Conservation (phyloP, 2,113 vertebrate species). For the Acrocephalus kingi region DNA sequence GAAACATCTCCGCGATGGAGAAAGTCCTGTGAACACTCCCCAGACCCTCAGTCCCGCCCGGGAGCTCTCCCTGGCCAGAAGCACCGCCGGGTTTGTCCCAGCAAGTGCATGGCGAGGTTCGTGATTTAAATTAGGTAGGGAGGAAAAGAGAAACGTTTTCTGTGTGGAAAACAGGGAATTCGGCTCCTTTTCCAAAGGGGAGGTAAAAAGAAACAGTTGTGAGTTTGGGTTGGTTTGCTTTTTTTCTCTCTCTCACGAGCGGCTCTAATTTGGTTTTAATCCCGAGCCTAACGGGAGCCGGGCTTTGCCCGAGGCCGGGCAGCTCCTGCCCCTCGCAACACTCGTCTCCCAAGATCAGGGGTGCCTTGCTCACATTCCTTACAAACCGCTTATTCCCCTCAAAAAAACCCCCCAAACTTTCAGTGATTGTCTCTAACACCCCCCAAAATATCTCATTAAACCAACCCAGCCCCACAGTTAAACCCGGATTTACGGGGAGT, state of each 20-base stretch:
- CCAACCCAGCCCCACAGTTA: not conserved
- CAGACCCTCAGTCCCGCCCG: not conserved
- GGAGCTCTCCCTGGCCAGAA: not conserved
- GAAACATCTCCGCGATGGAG: not conserved
- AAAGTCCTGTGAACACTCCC: not conserved
- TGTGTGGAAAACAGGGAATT: not conserved
- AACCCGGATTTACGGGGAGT: not conserved
- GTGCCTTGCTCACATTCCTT: not conserved
- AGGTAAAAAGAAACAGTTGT: not conserved
- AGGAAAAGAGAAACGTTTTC: not conserved
- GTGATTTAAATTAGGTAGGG: not conserved
- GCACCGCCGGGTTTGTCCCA: not conserved
- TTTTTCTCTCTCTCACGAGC: not conserved
- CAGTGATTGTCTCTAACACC: fast-evolving
- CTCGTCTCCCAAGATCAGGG: not conserved
- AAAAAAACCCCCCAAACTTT: fast-evolving
- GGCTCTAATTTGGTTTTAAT: not conserved
- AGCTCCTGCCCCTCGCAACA: not conserved
- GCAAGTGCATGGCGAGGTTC: not conserved
- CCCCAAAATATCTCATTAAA: not conserved
- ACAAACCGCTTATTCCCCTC: not conserved
- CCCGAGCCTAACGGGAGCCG: not conserved
- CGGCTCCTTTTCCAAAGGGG: fast-evolving
- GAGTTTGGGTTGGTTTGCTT: too few species aligned
- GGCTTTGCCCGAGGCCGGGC: not conserved